Evolutionary conservation across 1,140 invertebrate genomes (phyloP), one percentile per base, ranked within the genome.

Genomic region (Bemisia tabaci): DNA sequence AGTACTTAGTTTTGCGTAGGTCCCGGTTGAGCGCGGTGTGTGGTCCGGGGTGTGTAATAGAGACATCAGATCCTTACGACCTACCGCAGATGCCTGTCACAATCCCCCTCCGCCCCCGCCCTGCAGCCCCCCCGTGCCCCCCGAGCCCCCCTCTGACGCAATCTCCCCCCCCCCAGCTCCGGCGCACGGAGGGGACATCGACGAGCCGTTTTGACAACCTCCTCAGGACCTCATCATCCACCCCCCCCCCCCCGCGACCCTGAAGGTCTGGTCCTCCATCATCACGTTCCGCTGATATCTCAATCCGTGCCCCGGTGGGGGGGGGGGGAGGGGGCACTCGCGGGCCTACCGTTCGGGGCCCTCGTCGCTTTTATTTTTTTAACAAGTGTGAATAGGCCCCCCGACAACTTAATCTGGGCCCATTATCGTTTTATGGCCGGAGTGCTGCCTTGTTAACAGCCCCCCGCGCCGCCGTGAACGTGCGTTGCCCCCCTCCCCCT

Each of bases 31-130:
- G 12, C 22, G 22, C 12, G 12, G 26, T 21, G 25, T 59, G 27
- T 59, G 27, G 66, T 59, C 61, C 59, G 2, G n/a, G 62, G 66
- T 67, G 61, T 48, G 61, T 67, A 67, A 67, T 67, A 67, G 66
- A 67, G 66, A 67, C 66, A 67, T 67, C 66, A 67, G 66, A 67
- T 67, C 66, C 63, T 61, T 62, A 61, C 61, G 66, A 67, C 66
- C 66, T 62, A 67, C 66, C 66, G 59, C 66, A 63, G 66, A 63
- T 61, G 61, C 66, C 58, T 67, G 66, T 67, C 66, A 67, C 66
- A 67, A 63, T 58, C 39, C 62, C n/a, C 39, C 27, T n/a, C 25
- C 26, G 11, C 23, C n/a, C 33, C 21, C 26, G 61, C n/a, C 39
- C 27, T n/a, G 62, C 25, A 12, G 12, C 21, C 33, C 2, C 24